phyloP scores from a whole-genome alignment of 2,888 invertebrate species.

The Cordilura impudica region DNA sequence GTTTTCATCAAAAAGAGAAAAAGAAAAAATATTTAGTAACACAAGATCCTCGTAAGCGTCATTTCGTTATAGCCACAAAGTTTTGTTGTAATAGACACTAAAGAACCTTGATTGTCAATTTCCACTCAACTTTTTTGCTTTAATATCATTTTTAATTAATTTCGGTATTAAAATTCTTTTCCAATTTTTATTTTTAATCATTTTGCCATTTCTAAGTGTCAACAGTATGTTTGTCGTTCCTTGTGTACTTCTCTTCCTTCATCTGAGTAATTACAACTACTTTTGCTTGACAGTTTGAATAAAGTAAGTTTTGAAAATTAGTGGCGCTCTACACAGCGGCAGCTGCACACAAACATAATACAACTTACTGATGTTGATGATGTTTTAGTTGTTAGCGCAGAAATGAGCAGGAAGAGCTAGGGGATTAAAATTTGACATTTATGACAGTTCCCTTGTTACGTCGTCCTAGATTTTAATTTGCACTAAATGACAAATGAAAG shows the following conservation, averaged over 20 bases:
- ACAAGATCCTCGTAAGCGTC: too few species aligned
- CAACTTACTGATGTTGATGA: background rate
- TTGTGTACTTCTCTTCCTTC: conserved; percentile 6
- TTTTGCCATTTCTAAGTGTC: background rate
- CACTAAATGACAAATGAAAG: conserved; percentile 27
- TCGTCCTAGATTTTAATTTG: conserved; percentile 39
- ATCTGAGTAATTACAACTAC: conserved; percentile 44
- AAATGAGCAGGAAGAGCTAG: conserved; percentile 10
- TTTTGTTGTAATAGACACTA: too few species aligned
- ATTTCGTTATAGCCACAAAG: too few species aligned
- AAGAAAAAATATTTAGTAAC: too few species aligned
- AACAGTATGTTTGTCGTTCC: conserved; percentile 2
- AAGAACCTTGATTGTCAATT: background rate
- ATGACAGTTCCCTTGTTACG: conserved; percentile 46
- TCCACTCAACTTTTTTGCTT: background rate
- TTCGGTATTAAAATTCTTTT: background rate
- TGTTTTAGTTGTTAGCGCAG: background rate
- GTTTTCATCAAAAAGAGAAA: too few species aligned
- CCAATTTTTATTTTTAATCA: background rate
- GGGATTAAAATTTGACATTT: conserved; percentile 55
- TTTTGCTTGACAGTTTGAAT: conserved; percentile 40
- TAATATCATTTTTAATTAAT: background rate
- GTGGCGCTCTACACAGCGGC: conserved; percentile 12
- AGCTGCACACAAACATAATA: background rate
- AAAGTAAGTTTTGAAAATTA: conserved; percentile 41